Conservation (phyloP, 1,140 invertebrate species). For the Zaprionus gabonicus region DNA sequence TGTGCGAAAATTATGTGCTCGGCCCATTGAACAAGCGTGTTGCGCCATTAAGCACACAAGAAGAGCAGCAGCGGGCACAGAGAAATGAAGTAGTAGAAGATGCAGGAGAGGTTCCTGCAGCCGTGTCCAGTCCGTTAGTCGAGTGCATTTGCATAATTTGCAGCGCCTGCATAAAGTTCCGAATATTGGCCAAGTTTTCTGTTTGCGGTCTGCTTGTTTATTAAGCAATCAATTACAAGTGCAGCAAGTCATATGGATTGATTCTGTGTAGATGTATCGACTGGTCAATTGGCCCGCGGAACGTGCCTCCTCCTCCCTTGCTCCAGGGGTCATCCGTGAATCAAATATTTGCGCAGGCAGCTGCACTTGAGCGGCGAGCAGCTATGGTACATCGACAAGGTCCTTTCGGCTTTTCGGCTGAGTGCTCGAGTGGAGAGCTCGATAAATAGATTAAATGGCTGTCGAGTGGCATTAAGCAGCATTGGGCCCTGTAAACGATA, state of each 20-base stretch:
- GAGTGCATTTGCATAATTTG: constrained; percentile 78
- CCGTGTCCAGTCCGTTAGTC: constrained; percentile 30
- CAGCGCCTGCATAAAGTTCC: constrained; percentile 58
- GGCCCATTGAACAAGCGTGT: constrained; percentile 68
- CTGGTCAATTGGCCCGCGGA: not conserved
- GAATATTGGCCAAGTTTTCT: constrained; percentile 68
- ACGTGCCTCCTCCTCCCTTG: not conserved
- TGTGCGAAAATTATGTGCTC: constrained; percentile 66
- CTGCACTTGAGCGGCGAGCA: constrained; percentile 20
- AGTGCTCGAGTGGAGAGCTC: constrained; percentile 63
- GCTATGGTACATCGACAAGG: constrained; percentile 1
- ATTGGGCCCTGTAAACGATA: constrained; percentile 51
- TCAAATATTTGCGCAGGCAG: constrained; percentile 56
- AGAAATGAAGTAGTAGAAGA: not conserved
- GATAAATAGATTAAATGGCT: constrained; percentile 71
- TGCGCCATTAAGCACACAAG: constrained; percentile 65
- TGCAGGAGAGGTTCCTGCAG: not conserved
- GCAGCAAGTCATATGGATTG: constrained; percentile 45
- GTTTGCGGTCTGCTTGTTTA: constrained; percentile 61
- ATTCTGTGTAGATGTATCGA: constrained; percentile 40
- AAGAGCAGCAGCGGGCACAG: constrained; percentile 6
- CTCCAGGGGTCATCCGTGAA: constrained; percentile 23
- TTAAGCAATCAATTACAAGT: constrained; percentile 74
- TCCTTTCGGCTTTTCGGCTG: constrained; percentile 37
- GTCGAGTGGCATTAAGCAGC: constrained; percentile 31